Evolutionary conservation across 1,140 invertebrate genomes (phyloP).

Genomic region (Bombus sylvicola): DNA sequence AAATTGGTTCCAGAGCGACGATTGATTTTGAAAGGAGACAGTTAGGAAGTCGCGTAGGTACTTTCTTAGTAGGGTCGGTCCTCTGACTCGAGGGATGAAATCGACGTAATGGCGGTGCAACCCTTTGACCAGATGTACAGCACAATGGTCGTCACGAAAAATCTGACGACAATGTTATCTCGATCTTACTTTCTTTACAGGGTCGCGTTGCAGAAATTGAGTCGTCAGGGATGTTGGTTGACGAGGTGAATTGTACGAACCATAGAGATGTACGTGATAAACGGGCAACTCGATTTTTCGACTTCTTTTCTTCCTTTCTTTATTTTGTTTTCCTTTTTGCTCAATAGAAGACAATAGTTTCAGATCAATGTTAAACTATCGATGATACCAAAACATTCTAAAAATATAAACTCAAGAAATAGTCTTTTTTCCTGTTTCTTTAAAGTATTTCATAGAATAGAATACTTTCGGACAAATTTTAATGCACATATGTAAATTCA

Average conservation of each 20-base stretch:
- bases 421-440: too few relatives aligned
- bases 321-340: background rate
- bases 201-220: constrained; percentile 58
- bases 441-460: too few relatives aligned
- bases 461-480: too few relatives aligned
- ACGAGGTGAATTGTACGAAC: constrained; percentile 18
- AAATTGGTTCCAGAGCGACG: constrained; percentile 13
- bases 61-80: constrained; percentile 44
- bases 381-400: background rate
- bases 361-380: background rate
- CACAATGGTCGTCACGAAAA: constrained; percentile 67
- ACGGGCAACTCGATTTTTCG: background rate
- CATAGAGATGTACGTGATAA: constrained; percentile 38
- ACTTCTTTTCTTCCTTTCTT: constrained; percentile 3
- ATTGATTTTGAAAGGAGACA: constrained; percentile 63
- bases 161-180: constrained; percentile 70
- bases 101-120: constrained; percentile 61
- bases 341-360: background rate
- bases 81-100: constrained; percentile 58
- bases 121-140: constrained; percentile 66
- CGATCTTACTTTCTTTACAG: constrained; percentile 60
- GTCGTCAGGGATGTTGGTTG: constrained; percentile 49
- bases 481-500: too few relatives aligned
- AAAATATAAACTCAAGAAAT: background rate
- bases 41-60: constrained; percentile 56